phyloP scores from a whole-genome alignment of 2,888 invertebrate genomes.

The Lasiommata megera region DNA sequence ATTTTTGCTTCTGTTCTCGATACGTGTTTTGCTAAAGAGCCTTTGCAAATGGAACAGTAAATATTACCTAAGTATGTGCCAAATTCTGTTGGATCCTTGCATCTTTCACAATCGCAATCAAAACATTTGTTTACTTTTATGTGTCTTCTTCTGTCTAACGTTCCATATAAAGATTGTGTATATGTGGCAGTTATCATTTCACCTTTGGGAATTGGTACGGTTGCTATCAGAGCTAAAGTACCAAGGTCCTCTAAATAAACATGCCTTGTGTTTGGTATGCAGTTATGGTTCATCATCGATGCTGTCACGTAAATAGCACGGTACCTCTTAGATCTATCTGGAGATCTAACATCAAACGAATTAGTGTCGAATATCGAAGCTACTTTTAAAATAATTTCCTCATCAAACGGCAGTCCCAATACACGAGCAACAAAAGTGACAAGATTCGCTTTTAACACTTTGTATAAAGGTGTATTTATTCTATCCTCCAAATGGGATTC shows the following conservation, averaged over 20 bases:
- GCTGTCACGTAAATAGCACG: constrained; percentile 84
- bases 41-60: constrained; percentile 83
- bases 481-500: constrained; percentile 84
- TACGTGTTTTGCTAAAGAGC: constrained; percentile 50
- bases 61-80: constrained; percentile 84
- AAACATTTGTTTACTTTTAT: constrained; percentile 84
- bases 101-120: constrained; percentile 84
- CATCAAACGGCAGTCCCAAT: constrained; percentile 77
- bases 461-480: constrained; percentile 81
- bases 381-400: constrained; percentile 81
- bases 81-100: constrained; percentile 86
- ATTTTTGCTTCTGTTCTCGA: constrained; percentile 69
- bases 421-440: constrained; percentile 83
- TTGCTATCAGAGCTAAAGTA: constrained; percentile 83
- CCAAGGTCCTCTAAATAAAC: constrained; percentile 82
- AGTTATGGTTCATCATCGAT: constrained; percentile 87
- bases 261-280: constrained; percentile 87
- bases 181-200: constrained; percentile 85
- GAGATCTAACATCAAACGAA: constrained; percentile 84
- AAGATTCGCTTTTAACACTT: constrained; percentile 81
- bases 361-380: constrained; percentile 88
- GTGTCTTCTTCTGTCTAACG: constrained; percentile 83
- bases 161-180: constrained; percentile 86
- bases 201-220: constrained; percentile 84
- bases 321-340: constrained; percentile 71